A percentile compares a stretch with the other conserved stretches of the same genome.
These are phyloP conservation scores for Semotilus atromaculatus DNA, from an alignment of 2,797 vertebrate genomes.

Conservation along the genomic window DNA sequence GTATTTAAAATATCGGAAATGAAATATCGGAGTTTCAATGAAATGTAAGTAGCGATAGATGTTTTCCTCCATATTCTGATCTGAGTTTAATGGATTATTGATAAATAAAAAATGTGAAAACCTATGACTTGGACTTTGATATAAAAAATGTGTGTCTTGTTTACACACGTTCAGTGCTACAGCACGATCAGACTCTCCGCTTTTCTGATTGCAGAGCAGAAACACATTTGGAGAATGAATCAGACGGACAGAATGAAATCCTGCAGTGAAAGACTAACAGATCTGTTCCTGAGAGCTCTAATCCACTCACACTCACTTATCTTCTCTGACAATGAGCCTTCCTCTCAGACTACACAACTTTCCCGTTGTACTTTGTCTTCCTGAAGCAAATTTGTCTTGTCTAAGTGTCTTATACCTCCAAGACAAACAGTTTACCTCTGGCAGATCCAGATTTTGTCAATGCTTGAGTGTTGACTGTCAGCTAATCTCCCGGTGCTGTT, in stretches of 20 bases:
- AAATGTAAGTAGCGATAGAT: not conserved
- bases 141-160: not conserved
- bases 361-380: conserved; percentile 49
- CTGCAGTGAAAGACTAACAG: conserved; percentile 34
- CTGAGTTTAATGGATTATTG: not conserved
- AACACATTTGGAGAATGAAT: conserved; percentile 22
- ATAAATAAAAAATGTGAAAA: not conserved
- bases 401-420: conserved; percentile 50
- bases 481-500: conserved; percentile 42
- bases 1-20: not conserved
- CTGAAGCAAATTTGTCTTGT: conserved; percentile 57
- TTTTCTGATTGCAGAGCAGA: not conserved
- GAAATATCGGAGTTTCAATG: not conserved
- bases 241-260: conserved; percentile 40
- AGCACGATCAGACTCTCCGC: not conserved
- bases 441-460: conserved; percentile 58
- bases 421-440: conserved; percentile 58
- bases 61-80: not conserved
- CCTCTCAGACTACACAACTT: conserved; percentile 51
- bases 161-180: not conserved
- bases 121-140: not conserved
- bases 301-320: conserved; percentile 49
- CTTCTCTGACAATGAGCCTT: conserved; percentile 48
- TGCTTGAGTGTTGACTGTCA: conserved; percentile 54
- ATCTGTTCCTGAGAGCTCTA: conserved; percentile 55